A percentile compares a stretch with the other conserved stretches of the same genome.
Conservation (phyloP, 2,797 vertebrate genomes). For the Telmatherina bonti region DNA sequence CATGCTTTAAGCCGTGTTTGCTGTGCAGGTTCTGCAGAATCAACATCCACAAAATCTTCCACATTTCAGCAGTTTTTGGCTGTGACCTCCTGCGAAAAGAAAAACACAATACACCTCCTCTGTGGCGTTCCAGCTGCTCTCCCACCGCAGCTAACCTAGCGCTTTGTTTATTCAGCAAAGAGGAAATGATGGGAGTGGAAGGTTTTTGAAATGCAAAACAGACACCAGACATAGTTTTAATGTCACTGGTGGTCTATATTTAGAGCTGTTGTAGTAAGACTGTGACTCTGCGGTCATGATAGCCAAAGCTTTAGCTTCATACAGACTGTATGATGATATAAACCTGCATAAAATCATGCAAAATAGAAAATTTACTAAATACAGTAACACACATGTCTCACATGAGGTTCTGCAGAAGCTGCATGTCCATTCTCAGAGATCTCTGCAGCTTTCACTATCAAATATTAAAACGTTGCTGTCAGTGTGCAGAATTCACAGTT, state of each 20-base stretch:
- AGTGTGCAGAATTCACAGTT: background rate
- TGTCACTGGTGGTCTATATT: conserved; percentile 55
- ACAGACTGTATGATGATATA: background rate
- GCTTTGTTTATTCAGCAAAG: conserved; percentile 65
- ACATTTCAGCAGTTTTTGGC: conserved; percentile 11
- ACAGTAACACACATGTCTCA: background rate
- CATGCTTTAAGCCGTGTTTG: background rate
- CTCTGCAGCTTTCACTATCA: background rate
- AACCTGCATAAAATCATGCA: background rate
- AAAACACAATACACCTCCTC: conserved; percentile 33
- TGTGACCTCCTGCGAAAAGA: conserved; percentile 19
- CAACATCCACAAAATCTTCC: background rate
- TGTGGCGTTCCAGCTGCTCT: conserved; percentile 50
- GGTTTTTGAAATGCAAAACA: conserved; percentile 68
- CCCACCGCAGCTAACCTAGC: conserved; percentile 46
- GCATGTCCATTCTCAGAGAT: background rate
- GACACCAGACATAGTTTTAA: conserved; percentile 49
- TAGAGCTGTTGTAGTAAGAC: conserved; percentile 25
- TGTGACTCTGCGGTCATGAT: conserved; percentile 10
- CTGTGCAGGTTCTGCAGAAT: background rate
- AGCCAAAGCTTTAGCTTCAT: background rate
- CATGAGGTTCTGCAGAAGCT: background rate
- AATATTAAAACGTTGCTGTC: background rate
- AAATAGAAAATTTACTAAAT: background rate
- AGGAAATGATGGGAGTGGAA: conserved; percentile 64